These are phyloP conservation scores for Steinernema carpocapsae DNA, from an alignment of 2,888 invertebrate genomes.

Conservation along the genomic window DNA sequence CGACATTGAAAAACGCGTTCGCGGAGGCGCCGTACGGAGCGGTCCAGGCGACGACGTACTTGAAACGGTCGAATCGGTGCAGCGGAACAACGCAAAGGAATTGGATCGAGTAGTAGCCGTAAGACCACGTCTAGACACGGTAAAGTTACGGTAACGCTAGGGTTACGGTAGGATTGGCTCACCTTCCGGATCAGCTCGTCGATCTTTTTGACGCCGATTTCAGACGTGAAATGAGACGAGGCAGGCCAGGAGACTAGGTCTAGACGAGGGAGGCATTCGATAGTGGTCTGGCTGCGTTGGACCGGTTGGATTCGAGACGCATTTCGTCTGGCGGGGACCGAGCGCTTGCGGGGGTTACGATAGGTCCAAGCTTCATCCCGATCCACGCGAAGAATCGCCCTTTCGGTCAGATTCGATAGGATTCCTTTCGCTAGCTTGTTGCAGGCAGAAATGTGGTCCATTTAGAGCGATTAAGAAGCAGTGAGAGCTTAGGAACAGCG, in stretches of 20 bases:
- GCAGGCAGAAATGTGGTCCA: slow-evolving; percentile 20
- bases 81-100: slow-evolving; percentile 37
- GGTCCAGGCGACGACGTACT: slow-evolving; percentile 40
- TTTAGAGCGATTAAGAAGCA: neutral
- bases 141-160: neutral
- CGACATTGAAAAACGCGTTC: slow-evolving; percentile 44
- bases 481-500: neutral
- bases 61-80: slow-evolving; percentile 32
- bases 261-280: neutral
- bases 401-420: neutral
- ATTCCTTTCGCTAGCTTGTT: slow-evolving; percentile 19
- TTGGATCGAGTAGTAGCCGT: slow-evolving; percentile 39
- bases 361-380: neutral
- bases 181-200: slow-evolving; percentile 45
- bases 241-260: neutral
- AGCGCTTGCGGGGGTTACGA: neutral
- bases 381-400: slow-evolving; percentile 12
- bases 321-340: too few species aligned
- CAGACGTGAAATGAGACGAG: slow-evolving; percentile 34
- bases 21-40: slow-evolving; percentile 12
- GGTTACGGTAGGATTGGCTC: neutral
- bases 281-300: slow-evolving; percentile 17
- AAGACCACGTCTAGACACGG: slow-evolving; percentile 41
- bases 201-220: slow-evolving; percentile 40
- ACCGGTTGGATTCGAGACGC: neutral